Percentiles rank a stretch among this genome's conserved stretches.
These are phyloP conservation scores for Pimpla rufipes DNA, from an alignment of 2,888 invertebrate species.

Conservation along the genomic window DNA sequence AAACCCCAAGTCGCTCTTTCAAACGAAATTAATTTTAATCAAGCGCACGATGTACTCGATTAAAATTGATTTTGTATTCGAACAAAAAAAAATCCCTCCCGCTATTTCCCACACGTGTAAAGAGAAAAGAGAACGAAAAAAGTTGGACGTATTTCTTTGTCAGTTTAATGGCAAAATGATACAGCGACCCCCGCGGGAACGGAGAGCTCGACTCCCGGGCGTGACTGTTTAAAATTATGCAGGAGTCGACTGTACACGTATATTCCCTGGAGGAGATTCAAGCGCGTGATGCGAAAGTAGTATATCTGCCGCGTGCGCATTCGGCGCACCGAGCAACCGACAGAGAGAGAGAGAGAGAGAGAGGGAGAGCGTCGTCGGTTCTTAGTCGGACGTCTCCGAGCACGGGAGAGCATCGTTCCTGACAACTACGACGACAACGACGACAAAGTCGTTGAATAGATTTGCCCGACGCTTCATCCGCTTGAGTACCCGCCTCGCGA, in stretches of 20 bases:
- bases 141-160: too few species aligned
- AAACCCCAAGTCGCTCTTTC: too few species aligned
- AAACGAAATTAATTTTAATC: too few species aligned
- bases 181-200: too few species aligned
- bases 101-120: too few species aligned
- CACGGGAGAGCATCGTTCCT: constrained; percentile 32
- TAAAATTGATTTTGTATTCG: too few species aligned
- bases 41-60: too few species aligned
- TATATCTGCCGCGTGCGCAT: constrained; percentile 31
- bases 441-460: constrained; percentile 63
- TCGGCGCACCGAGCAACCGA: neutral
- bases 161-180: too few species aligned
- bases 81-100: too few species aligned
- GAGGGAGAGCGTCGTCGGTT: too few species aligned
- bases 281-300: constrained; percentile 38
- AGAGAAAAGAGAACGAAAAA: too few species aligned
- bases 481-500: constrained; percentile 56
- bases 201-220: neutral
- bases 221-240: neutral
- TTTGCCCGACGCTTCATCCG: constrained; percentile 61
- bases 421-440: constrained; percentile 25
- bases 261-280: constrained; percentile 21
- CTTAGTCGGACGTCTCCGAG: constrained; percentile 50
- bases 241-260: neutral
- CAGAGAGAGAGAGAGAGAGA: constrained; percentile 31